Evolutionary conservation across 2,113 vertebrate genomes (phyloP), one percentile per base, ranked within the genome.

Genomic region (Passer montanus): DNA sequence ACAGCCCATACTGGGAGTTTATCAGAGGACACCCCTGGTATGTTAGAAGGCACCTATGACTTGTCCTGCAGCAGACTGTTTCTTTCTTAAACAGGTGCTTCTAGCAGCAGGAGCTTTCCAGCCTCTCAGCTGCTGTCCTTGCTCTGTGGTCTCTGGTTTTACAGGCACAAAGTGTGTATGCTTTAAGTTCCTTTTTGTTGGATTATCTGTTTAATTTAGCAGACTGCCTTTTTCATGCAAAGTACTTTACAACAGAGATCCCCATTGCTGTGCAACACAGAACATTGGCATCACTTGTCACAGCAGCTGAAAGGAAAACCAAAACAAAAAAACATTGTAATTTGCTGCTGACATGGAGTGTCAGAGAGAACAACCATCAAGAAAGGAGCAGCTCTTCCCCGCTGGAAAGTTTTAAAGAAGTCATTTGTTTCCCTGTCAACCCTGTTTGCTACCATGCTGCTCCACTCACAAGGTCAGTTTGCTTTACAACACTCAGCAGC

Each of bases 151-250:
- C 50, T 85, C 55, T 20, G 39, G 27, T 90, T 82, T 70, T 13
- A 37, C 30, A 59, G 30, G 43, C 0, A 2, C 13, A n/a, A 49
- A 41, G 10, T 0, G 0, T 6, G 0, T 5, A 52, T 3, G 15
- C 41, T 39, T 52, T 47, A 69, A 55, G 19, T 47, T 59, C 37
- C 31, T 26, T 69, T 92, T 46, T 63, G 33, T 27, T n/a, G 24
- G 33, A 66, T 11, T 47, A 44, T 37, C 20, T 79, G n/a, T 87
- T 81, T 88, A 55, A 70, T 91, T 90, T 31, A 93, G 77, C 30
- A 70, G 43, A 67, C 4, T 23, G 5, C 15, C 41, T 44, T 95
- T 88, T 90, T 74, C 43, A 87, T 33, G 44, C 33, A 44, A 49
- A 93, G 35, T 10, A 26, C 58, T 55, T 81, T 63, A 55, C 27